These are phyloP conservation scores for Mirza zaza DNA, from an alignment of 2,113 vertebrate species.

Conservation along the genomic window DNA sequence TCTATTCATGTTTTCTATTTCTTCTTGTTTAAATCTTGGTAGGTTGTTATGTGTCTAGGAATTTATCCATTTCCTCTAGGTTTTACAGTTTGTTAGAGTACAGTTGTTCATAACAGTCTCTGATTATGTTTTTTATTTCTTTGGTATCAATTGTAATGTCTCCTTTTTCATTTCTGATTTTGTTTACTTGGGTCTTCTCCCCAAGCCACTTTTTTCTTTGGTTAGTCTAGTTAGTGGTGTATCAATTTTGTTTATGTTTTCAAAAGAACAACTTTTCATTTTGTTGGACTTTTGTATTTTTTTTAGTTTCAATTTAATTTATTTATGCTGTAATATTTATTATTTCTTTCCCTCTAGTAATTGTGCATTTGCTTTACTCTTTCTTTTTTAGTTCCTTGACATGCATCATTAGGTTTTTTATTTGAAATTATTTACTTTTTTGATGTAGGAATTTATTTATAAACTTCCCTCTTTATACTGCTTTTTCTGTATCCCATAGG, in stretches of 20 bases:
- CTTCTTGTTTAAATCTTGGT: too few relatives aligned
- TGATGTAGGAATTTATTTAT: background rate
- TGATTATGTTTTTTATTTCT: background rate
- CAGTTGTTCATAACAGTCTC: too few relatives aligned
- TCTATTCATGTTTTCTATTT: too few relatives aligned
- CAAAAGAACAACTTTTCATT: background rate
- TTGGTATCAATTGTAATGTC: background rate
- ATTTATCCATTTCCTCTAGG: too few relatives aligned
- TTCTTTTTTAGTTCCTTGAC: background rate
- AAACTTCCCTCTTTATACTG: background rate
- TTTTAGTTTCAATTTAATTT: background rate
- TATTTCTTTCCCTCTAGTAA: background rate
- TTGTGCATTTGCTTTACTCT: background rate
- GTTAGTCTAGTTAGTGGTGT: background rate
- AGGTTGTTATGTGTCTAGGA: too few relatives aligned
- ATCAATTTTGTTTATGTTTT: background rate
- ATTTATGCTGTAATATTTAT: background rate
- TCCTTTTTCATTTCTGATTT: background rate
- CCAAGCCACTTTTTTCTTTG: background rate
- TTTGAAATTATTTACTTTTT: background rate
- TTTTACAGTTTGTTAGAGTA: too few relatives aligned
- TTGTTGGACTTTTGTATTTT: background rate
- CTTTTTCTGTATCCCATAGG: background rate
- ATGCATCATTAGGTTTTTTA: background rate
- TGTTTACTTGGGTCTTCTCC: background rate